Evolutionary conservation across 1,140 invertebrate genomes (phyloP), one percentile per base, ranked within the genome.

Genomic region (Mamestra configurata): DNA sequence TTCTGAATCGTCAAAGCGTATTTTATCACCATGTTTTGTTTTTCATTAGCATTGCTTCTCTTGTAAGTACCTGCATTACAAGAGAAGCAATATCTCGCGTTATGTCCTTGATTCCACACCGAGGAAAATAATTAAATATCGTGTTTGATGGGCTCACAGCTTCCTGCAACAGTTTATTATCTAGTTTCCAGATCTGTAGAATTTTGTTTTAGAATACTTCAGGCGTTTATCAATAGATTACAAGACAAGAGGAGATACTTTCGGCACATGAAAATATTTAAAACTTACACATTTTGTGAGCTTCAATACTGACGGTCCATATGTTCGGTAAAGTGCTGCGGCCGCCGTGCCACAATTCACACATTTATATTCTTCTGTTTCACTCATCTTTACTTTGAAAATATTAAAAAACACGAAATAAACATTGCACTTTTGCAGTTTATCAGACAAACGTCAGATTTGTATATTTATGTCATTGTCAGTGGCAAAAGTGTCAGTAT

Each of bases 271-370:
- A 27, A 20, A 22, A 22, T 18, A 37, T 66, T 37, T 22, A 4
- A 11, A 71, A 96, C 96, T 95, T 96, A 97, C 97, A 94, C 97
- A 98, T 94, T 97, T 96, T 6, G 96, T 96, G 53, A 97, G 94
- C 95, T 97, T 97, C 22, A 97, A 93, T 53, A 97, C 96, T 20
- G 96, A 96, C 13, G 96, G 96, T 80, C 96, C 97, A 68, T 97
- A 97, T 73, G 96, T 96, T 81, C 96, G 96, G 81, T 96, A 97
- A 3, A 98, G 91, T 83, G 96, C 96, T 53, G 95, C 92, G 0
- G 96, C 95, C 64, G 94, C 86, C 78, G 95, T 89, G 1, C 97
- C 97, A 89, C 97, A 98, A 86, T 97, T 96, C 13, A 97, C 96
- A 85, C 97, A 98, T 84, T 85, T 92, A 49, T 88, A 93, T 11